Percentiles rank a stretch among this genome's conserved stretches.
phyloP scores from a whole-genome alignment of 2,797 vertebrate species.

The Anomalospiza imberbis region DNA sequence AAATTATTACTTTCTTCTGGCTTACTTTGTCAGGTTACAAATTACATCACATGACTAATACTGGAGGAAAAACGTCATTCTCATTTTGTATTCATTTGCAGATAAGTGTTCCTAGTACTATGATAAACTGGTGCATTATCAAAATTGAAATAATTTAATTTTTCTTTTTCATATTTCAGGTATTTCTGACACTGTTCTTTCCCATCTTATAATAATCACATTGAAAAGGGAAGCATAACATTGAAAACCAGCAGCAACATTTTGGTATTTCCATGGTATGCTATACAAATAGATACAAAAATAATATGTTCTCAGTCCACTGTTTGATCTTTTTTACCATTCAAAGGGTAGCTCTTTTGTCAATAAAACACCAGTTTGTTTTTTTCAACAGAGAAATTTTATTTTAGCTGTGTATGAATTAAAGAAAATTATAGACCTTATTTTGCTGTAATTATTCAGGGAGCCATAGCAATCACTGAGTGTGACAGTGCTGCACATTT shows the following conservation, averaged over 20 bases:
- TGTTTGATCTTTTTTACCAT: not conserved
- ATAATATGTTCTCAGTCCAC: not conserved
- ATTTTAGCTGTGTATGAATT: not conserved
- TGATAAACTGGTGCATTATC: not conserved
- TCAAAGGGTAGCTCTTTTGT: not conserved
- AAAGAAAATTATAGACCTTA: not conserved
- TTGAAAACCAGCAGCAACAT: not conserved
- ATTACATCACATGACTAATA: not conserved
- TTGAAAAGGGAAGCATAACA: not conserved
- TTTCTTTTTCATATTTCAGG: not conserved
- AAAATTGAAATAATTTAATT: not conserved
- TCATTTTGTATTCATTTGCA: not conserved
- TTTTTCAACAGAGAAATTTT: not conserved
- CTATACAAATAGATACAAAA: not conserved
- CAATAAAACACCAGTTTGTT: not conserved
- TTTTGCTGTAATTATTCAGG: not conserved
- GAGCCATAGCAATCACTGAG: not conserved
- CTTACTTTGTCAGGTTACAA: not conserved
- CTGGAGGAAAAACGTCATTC: not conserved
- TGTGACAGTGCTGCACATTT: not conserved
- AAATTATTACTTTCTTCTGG: not conserved
- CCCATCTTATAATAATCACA: not conserved
- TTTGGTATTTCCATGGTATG: not conserved
- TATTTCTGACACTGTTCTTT: not conserved
- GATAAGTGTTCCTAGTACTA: not conserved